Percentiles rank a stretch among this genome's conserved stretches.
Conservation (phyloP, 2,113 vertebrate species). For the Centrocercus urophasianus region DNA sequence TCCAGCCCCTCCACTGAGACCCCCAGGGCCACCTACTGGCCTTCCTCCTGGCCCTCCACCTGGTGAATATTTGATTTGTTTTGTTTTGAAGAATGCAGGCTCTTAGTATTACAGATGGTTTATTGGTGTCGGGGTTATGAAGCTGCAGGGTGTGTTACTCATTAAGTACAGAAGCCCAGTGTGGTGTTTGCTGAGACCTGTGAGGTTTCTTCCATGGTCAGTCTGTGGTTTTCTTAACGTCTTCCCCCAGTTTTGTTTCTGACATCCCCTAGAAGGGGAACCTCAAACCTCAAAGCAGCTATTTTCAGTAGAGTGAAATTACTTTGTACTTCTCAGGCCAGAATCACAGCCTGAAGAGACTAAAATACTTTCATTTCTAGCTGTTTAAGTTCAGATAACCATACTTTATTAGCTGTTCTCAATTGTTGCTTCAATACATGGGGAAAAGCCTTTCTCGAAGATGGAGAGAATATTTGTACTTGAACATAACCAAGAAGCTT, state of each 20-base stretch:
- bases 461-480: background rate
- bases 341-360: background rate
- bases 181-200: background rate
- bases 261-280: background rate
- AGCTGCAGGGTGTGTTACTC: background rate
- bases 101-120: background rate
- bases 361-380: background rate
- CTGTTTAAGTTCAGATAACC: background rate
- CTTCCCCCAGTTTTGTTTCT: background rate
- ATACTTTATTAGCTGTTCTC: background rate
- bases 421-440: background rate
- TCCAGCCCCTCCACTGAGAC: constrained; percentile 91
- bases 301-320: background rate
- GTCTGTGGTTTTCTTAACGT: background rate
- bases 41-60: constrained; percentile 97
- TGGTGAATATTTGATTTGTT: constrained; percentile 71
- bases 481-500: background rate
- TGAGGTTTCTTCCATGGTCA: background rate
- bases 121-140: background rate
- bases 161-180: fast-evolving
- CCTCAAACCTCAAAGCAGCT: background rate
- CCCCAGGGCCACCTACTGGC: constrained; percentile 93
- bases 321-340: background rate
- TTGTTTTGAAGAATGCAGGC: background rate
- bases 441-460: background rate